Conservation (phyloP, 1,140 invertebrate species). For the Drosophila auraria region DNA sequence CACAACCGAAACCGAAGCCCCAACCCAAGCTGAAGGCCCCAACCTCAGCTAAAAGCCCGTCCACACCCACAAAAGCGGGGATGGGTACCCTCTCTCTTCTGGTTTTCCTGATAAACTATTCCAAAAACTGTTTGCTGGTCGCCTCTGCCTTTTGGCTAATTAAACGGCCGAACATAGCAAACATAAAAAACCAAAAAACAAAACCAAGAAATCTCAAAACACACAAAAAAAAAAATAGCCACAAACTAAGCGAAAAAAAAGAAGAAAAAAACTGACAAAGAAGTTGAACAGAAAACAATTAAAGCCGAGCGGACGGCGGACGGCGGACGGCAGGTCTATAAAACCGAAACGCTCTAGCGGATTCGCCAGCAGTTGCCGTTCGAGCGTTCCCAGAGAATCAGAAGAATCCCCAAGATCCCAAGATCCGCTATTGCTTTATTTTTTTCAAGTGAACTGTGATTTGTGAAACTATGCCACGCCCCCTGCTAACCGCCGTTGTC, state of each 20-base stretch:
- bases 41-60: not conserved
- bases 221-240: conserved; percentile 14
- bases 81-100: not conserved
- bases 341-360: conserved; percentile 49
- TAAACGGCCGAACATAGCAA: conserved; percentile 55
- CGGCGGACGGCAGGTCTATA: conserved; percentile 51
- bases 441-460: conserved; percentile 15
- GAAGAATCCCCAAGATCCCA: conserved; percentile 5
- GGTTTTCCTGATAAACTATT: conserved; percentile 33
- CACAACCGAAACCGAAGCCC: not conserved
- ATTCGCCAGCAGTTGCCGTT: conserved; percentile 58
- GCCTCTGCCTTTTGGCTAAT: conserved; percentile 71
- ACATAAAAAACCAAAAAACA: conserved; percentile 15
- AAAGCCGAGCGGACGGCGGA: conserved; percentile 44
- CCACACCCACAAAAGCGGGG: conserved; percentile 19
- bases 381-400: conserved; percentile 32
- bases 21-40: not conserved
- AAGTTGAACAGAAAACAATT: conserved; percentile 74
- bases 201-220: conserved; percentile 7
- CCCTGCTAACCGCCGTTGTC: conserved; percentile 27
- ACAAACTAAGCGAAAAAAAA: conserved; percentile 22
- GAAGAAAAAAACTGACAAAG: conserved; percentile 18
- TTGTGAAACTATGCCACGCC: conserved; percentile 43
- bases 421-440: not conserved
- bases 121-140: conserved; percentile 62